Base-by-base conservation (phyloP, 1,140 invertebrate species). In the Steinernema khuongi region DNA sequence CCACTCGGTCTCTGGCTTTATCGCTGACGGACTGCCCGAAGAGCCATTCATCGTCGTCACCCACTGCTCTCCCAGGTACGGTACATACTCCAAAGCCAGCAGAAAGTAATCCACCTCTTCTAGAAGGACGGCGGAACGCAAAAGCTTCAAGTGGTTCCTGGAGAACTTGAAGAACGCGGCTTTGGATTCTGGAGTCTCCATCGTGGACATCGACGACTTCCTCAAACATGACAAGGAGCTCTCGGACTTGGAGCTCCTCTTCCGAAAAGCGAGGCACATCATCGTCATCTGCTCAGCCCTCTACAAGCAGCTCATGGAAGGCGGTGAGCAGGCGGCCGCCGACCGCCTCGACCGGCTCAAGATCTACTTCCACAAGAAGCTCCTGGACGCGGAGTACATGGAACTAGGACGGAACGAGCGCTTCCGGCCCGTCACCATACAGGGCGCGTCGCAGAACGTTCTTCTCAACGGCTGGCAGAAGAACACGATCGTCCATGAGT, bases 381-480 rank as follows among this genome's bases (percentile, higher is more conserved):
- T 60, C 22, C 7, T 60, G 4, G 50, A 60, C 50, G 50, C 22
- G 50, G 50, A 60, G 50, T 60, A 60, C 50, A 26, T 60, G 50
- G 50, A 60, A 26, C 11, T 17, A 22, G 50, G 50, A 14, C 50
- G 50, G 50, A 60, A 60, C 26, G 50, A 60, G 50, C 50, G 50
- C 7, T 60, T 60, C 19, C 11, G 50, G 19, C 7, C 50, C 4
- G 50, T 60, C 14, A 60, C 22, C 4, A 7, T 60, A 60, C 11
- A 14, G 19, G 50, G 50, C 14, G 22, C 50, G 7, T 26, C 50
- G 7, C 26, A 14, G 4, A 22, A 60, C 4, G 50, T 60, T 14
- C 50, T 60, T 14, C 22, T 60, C 4, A 60, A 60, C 50, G 50
- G 50, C 4, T 60, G 50, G 50, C 50, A 60, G 50, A 60, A 60